Conservation (phyloP, 2,797 vertebrate genomes). For the Hyperoplus immaculatus region DNA sequence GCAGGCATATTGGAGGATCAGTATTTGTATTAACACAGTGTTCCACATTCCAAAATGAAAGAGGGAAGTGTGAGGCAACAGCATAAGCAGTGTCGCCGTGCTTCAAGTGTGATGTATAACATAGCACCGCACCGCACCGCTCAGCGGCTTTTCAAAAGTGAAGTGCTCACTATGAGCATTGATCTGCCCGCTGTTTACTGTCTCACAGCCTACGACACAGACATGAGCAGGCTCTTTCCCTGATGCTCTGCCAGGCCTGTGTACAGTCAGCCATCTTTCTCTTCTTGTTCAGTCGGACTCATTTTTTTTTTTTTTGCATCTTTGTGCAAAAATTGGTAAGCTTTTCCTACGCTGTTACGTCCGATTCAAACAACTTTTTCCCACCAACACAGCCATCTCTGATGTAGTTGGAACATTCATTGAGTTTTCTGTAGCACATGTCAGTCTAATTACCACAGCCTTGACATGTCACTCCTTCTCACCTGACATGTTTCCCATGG, state of each 20-base stretch:
- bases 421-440: neutral
- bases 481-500: conserved; percentile 95
- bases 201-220: neutral
- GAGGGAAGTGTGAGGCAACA: no score
- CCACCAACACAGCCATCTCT: no score
- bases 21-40: no score
- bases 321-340: neutral
- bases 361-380: neutral
- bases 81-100: no score
- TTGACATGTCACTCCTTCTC: conserved; percentile 5
- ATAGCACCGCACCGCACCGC: no score
- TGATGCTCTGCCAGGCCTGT: neutral
- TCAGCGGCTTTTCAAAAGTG: neutral
- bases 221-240: neutral
- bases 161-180: neutral
- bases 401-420: neutral
- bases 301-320: neutral
- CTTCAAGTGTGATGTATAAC: no score
- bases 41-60: no score
- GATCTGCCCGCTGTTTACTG: neutral
- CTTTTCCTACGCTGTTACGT: neutral
- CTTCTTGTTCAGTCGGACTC: conserved; percentile 10
- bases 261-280: neutral
- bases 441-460: neutral
- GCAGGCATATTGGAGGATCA: no score